Evolutionary conservation across 2,888 invertebrate genomes (phyloP).

Genomic region (Drosophila niveifrons): DNA sequence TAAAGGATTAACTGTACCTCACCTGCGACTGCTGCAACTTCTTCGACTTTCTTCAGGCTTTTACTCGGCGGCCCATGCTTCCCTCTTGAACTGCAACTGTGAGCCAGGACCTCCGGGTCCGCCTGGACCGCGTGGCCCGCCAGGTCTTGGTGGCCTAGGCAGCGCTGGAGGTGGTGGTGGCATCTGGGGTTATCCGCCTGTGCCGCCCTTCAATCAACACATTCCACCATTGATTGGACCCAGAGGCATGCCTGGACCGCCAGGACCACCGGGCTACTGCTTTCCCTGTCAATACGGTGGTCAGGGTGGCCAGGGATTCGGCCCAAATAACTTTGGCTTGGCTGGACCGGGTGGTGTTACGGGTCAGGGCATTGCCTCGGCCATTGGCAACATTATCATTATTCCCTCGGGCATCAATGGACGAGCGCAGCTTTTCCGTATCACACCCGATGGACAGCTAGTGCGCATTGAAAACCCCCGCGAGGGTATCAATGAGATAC

Average conservation of each 20-base stretch:
- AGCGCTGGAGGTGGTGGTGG: conserved; percentile 34
- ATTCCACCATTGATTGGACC: conserved; percentile 55
- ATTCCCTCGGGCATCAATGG: conserved; percentile 50
- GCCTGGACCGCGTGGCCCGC: conserved; percentile 59
- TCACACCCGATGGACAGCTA: conserved; percentile 66
- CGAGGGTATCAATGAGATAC: conserved; percentile 47
- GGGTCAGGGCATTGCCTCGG: conserved; percentile 34
- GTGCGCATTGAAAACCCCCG: conserved; percentile 55
- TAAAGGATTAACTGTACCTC: neutral
- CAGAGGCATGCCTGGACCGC: conserved; percentile 67
- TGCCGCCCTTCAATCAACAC: conserved; percentile 48
- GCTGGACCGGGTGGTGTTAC: neutral
- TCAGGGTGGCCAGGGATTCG: conserved; percentile 6
- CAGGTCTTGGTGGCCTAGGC: neutral
- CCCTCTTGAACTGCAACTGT: conserved; percentile 71
- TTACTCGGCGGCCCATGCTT: conserved; percentile 29
- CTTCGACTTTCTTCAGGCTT: conserved; percentile 38
- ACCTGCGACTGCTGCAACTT: neutral
- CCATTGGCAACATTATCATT: conserved; percentile 67
- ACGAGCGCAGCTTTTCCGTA: conserved; percentile 60
- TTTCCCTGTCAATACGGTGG: conserved; percentile 63
- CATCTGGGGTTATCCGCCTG: conserved; percentile 58
- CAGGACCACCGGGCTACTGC: conserved; percentile 71
- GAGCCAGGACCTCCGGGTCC: conserved; percentile 66
- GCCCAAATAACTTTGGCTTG: conserved; percentile 20